Evolutionary conservation across 1,140 invertebrate species (phyloP).

Genomic region (Eupeodes corollae): DNA sequence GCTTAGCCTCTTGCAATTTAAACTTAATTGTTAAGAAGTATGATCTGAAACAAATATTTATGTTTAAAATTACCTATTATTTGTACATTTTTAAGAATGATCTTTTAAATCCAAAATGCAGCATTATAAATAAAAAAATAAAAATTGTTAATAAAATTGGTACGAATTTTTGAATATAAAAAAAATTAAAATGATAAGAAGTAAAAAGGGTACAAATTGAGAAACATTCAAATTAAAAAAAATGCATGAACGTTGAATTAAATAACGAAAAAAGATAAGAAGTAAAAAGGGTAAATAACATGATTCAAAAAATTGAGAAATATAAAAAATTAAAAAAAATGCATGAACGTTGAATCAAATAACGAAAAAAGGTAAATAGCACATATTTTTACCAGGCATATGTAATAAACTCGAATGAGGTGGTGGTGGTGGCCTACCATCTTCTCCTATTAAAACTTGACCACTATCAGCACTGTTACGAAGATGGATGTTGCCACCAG

Average conservation of each 20-base stretch:
- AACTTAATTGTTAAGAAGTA: too few species aligned
- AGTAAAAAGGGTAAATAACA: background rate
- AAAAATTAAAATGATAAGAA: background rate
- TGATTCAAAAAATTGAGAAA: background rate
- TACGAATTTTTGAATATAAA: too few species aligned
- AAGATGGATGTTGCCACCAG: background rate
- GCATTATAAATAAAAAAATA: too few species aligned
- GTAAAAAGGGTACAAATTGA: background rate
- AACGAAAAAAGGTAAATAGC: constrained; percentile 5
- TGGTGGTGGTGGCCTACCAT: constrained; percentile 51
- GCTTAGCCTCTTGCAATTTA: too few species aligned
- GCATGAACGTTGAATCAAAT: background rate
- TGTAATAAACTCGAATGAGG: constrained; percentile 67
- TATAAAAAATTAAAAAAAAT: background rate
- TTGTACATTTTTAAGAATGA: too few species aligned
- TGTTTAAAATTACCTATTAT: too few species aligned
- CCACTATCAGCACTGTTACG: constrained; percentile 1
- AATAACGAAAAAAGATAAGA: background rate
- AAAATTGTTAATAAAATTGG: too few species aligned
- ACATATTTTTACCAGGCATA: constrained; percentile 55
- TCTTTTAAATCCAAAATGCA: too few species aligned
- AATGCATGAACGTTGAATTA: background rate
- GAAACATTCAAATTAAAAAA: background rate
- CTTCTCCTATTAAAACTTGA: constrained; percentile 39
- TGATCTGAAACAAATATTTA: too few species aligned